A percentile compares a stretch with the other conserved stretches of the same genome.
Evolutionary conservation across 2,113 vertebrate species (phyloP).

Genomic region (Rissa tridactyla): DNA sequence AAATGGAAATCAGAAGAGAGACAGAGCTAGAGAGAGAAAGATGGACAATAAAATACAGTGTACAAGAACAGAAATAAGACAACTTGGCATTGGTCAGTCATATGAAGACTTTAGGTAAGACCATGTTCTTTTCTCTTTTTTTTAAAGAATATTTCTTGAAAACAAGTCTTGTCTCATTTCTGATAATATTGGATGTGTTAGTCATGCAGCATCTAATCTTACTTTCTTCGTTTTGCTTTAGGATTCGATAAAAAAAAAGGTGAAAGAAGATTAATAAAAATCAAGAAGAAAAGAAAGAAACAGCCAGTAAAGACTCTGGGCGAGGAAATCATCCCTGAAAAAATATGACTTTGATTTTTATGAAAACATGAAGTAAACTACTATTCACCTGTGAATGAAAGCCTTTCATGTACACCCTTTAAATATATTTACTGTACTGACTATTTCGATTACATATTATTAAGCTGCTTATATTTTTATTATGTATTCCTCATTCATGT

Average conservation of each 20-base stretch:
- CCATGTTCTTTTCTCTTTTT: background rate
- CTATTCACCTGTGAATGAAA: constrained; percentile 6
- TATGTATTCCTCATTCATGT: background rate
- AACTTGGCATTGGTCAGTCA: background rate
- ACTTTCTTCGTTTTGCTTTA: constrained; percentile 33
- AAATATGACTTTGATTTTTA: background rate
- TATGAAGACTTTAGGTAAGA: constrained; percentile 5
- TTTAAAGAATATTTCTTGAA: background rate
- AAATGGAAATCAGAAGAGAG: background rate
- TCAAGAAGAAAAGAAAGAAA: constrained; percentile 68
- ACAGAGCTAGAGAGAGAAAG: background rate
- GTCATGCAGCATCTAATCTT: background rate
- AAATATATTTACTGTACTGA: background rate
- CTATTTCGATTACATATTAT: constrained; percentile 10
- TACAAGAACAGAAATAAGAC: background rate
- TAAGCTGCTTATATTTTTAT: constrained; percentile 23
- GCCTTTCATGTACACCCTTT: background rate
- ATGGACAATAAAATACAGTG: background rate
- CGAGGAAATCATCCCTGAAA: constrained; percentile 1
- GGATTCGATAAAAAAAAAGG: constrained; percentile 47
- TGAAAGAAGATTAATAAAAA: constrained; percentile 56
- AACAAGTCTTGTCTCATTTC: background rate
- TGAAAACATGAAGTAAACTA: background rate
- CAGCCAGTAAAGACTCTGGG: background rate
- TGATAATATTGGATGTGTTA: background rate